Base-by-base conservation (phyloP, 1,140 invertebrate genomes). In the Paracyclopina nana region DNA sequence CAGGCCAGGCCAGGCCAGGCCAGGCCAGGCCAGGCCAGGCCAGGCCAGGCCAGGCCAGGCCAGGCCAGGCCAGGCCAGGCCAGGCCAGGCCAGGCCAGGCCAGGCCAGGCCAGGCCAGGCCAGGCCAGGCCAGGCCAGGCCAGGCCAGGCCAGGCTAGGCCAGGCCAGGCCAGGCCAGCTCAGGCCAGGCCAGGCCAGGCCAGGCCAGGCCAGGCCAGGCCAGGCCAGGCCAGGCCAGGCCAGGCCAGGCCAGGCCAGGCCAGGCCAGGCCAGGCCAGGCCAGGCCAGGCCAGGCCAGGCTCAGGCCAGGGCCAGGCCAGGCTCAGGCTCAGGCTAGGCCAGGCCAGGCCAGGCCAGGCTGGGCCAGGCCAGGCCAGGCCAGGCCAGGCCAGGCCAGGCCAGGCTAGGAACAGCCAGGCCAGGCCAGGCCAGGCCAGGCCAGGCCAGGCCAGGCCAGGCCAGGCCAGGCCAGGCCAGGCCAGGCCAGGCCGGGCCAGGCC, bases 1-100 rank as follows among this genome's bases (percentile, higher is more conserved):
- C 45, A 57, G 46, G 18, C 54, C 25, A 54, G 50, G 50, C 20
- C 25, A 53, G 51, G 51, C 25, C 25, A 53, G 55, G 50, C 55
- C 54, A 56, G 55, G 55, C 55, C 54, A 56, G 55, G 55, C 54
- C 54, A 56, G 55, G 55, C 54, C 54, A 56, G 54, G 54, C 48
- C 55, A 49, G 29, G 48, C 53, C 43, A 34, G 45, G 53, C 44
- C 27, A 41, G 44, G 44, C 52, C 42, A 53, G 54, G 52, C 25
- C 27, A 55, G 46, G 46, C 54, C 46, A 54, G 51, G 31, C 18
- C 49, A 53, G 42, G 46, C 24, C 31, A 52, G 45, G 52, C 42
- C 38, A 53, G 18, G 18, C 40, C 40, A 42, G 40, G 40, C 18
- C 52, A 57, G 45, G 56, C 55, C 48, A 55, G 52, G 55, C 48